These are phyloP conservation scores for Picus viridis DNA, from an alignment of 2,797 vertebrate genomes.

Conservation along the genomic window DNA sequence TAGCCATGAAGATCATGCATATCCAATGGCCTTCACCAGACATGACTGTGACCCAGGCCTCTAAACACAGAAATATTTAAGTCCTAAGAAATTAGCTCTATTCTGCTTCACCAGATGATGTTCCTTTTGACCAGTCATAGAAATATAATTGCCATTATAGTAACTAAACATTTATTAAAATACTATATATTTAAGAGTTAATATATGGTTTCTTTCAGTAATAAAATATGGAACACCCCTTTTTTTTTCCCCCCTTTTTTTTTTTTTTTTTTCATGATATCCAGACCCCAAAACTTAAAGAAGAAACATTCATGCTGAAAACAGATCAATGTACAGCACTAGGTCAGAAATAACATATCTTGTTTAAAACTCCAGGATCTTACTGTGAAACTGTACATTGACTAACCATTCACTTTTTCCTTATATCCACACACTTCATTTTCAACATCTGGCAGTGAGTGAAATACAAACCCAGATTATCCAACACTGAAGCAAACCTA, in stretches of 20 bases:
- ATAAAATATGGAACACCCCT: constrained; percentile 69
- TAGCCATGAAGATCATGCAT: constrained; percentile 70
- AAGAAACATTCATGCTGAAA: constrained; percentile 70
- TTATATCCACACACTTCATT: background rate
- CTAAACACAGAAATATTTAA: constrained; percentile 46
- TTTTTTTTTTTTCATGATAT: background rate
- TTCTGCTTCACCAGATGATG: constrained; percentile 45
- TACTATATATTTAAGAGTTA: constrained; percentile 57
- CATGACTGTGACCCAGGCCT: constrained; percentile 69
- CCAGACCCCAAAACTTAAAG: constrained; percentile 58
- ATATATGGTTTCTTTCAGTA: constrained; percentile 64
- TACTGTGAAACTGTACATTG: constrained; percentile 60
- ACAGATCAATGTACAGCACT: constrained; percentile 64
- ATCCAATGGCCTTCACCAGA: constrained; percentile 62
- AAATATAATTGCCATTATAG: constrained; percentile 56
- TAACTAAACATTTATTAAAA: constrained; percentile 65
- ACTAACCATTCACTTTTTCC: constrained; percentile 39
- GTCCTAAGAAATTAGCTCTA: constrained; percentile 37
- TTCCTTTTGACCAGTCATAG: constrained; percentile 35
- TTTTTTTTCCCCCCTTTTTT: background rate
- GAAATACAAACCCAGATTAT: constrained; percentile 48
- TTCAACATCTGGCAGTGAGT: constrained; percentile 75
- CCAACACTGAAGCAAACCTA: background rate
- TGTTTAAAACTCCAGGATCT: constrained; percentile 35
- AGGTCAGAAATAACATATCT: constrained; percentile 59